Percentiles rank a stretch among this genome's conserved stretches.
phyloP scores from a whole-genome alignment of 92 coral and sea anemone species.

The Nematostella vectensis region DNA sequence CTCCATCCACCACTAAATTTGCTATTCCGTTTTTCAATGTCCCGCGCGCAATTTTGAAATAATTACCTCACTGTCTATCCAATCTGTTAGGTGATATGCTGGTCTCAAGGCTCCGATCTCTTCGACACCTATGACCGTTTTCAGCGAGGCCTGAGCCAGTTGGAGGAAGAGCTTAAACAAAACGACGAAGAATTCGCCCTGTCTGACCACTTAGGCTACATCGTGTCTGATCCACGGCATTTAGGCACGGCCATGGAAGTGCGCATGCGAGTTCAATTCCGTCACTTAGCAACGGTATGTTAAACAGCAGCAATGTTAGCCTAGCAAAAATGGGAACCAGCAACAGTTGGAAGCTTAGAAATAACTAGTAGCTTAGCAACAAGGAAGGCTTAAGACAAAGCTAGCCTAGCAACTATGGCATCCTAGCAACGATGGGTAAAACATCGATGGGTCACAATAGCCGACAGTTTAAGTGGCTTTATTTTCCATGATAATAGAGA shows the following conservation, averaged over 20 bases:
- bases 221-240: conserved; percentile 67
- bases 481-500: too few species aligned
- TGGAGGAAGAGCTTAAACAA: conserved; percentile 46
- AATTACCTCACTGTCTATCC: too few species aligned
- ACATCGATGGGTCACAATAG: too few species aligned
- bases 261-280: conserved; percentile 45
- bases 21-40: too few species aligned
- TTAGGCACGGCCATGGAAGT: conserved; percentile 64
- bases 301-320: not conserved
- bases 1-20: too few species aligned
- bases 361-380: too few species aligned
- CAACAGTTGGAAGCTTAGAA: not conserved
- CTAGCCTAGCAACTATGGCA: too few species aligned
- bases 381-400: too few species aligned
- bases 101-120: conserved; percentile 33
- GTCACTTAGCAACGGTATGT: conserved; percentile 54
- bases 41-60: not conserved
- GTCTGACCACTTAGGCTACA: conserved; percentile 61
- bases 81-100: conserved; percentile 8
- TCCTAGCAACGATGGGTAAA: too few species aligned
- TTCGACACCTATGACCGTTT: conserved; percentile 35
- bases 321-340: not conserved
- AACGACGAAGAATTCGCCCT: conserved; percentile 56
- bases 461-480: too few species aligned
- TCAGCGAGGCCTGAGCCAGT: conserved; percentile 38